Conservation (phyloP, 2,797 vertebrate genomes). For the Enteromius trimaculatus region DNA sequence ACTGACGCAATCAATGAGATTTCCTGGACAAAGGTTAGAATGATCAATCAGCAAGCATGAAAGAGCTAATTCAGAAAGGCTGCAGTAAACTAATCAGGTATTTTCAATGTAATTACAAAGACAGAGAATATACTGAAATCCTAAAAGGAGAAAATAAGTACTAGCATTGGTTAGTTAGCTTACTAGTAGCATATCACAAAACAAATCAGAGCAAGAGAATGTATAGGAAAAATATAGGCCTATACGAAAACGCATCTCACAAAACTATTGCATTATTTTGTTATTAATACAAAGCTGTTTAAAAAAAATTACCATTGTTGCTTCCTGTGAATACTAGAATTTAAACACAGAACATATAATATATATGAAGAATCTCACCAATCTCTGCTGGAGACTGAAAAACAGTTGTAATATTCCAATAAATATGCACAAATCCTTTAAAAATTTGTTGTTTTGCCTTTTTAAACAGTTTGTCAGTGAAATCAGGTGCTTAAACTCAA, state of each 20-base stretch:
- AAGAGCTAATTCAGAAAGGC: not conserved
- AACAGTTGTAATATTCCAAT: not conserved
- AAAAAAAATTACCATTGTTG: not conserved
- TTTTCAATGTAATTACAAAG: not conserved
- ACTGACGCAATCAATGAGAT: not conserved
- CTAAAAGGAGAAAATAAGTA: not conserved
- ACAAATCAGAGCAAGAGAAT: not conserved
- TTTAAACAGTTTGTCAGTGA: not conserved
- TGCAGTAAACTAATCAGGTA: conserved; percentile 1
- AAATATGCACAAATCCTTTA: not conserved
- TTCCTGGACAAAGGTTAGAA: not conserved
- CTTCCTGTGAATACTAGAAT: not conserved
- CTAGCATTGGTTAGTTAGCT: not conserved
- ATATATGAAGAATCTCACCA: not conserved
- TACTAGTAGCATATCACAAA: not conserved
- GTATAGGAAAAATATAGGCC: not conserved
- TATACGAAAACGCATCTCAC: not conserved
- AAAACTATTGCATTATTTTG: not conserved
- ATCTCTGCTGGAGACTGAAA: not conserved
- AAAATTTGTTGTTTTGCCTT: not conserved
- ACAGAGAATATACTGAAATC: not conserved
- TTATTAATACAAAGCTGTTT: not conserved
- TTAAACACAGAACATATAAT: not conserved
- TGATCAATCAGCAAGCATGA: not conserved
- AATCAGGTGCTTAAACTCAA: no score